Evolutionary conservation across 2,888 invertebrate genomes (phyloP), one percentile per base, ranked within the genome.

Genomic region (Pseudoips prasinana): DNA sequence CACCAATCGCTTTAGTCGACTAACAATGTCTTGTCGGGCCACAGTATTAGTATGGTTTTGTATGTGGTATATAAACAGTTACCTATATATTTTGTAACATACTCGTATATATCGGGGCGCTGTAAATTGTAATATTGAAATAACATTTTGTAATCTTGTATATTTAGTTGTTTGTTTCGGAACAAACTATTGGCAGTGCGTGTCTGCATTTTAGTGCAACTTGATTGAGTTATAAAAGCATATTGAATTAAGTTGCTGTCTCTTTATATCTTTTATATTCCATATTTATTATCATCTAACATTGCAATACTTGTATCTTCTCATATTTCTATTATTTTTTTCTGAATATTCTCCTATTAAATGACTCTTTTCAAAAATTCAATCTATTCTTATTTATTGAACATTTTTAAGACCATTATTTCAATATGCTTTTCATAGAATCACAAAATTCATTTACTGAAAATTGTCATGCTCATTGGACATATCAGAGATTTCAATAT

Each of bases 191-290:
- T 84, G 84, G 87, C 87, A 87, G 85, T 88, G 84, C 84, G 89
- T 89, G 89, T 89, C 89, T 89, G 89, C 89, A 89, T 89, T 83
- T 89, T 89, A 89, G 89, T 88, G 89, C 89, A 89, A 88, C 71
- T 86, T 81, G 80, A 65, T 34, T 49, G 39, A 46, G 24, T 65
- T 47, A 52, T 59, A 40, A 66, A 85, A 87, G 88, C 88, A 87
- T 88, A 88, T 88, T 87, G 87, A 85, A 80, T 61, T 85, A 78
- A 79, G 46, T 14, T 14, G 14, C 14, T 39, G 33, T 46, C 39
- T 30, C 22, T 30, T 46, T 40, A 25, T 53, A 25, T 53, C 46
- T 31, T 25, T 39, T 45, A 23, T 45, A 40, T 39, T 49, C 46
- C 45, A 40, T 48, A 35, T 41, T 29, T 52, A 30, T 52, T 39